Conservation (phyloP, 1,140 invertebrate genomes). For the Drosophila ambigua region DNA sequence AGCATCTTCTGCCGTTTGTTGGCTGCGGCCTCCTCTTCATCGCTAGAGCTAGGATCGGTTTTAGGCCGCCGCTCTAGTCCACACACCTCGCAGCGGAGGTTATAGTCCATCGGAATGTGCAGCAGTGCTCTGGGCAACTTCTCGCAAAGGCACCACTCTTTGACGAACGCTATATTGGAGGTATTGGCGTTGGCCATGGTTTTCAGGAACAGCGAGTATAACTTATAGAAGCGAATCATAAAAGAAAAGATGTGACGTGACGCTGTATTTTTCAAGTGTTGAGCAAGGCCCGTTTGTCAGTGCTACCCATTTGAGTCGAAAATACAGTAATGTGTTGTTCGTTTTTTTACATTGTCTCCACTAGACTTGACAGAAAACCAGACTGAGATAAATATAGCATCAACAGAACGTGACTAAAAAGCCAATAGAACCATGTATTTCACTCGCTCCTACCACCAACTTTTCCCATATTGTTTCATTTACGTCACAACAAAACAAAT, state of each 20-base stretch:
- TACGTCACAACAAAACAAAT: no score
- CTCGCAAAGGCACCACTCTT: conserved; percentile 53
- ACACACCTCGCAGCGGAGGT: conserved; percentile 47
- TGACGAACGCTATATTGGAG: neutral
- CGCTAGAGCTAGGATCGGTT: conserved; percentile 38
- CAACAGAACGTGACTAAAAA: no score
- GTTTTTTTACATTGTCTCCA: no score
- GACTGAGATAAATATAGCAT: no score
- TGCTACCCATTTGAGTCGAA: neutral
- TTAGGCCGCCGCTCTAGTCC: conserved; percentile 34
- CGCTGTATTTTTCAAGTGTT: neutral
- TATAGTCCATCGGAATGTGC: conserved; percentile 28
- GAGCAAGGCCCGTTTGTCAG: neutral
- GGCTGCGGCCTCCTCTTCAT: conserved; percentile 34
- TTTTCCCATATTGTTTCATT: no score
- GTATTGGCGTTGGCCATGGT: conserved; percentile 27
- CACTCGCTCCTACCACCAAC: no score
- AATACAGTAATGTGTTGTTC: no score
- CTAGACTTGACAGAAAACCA: no score
- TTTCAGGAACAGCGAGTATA: conserved; percentile 59
- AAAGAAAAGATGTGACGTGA: neutral
- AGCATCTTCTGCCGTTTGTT: conserved; percentile 6
- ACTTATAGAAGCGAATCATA: conserved; percentile 70
- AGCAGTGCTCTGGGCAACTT: conserved; percentile 55
- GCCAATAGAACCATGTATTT: no score